Evolutionary conservation across 2,888 invertebrate genomes (phyloP), one percentile per base, ranked within the genome.

Genomic region (Cryptus armator): DNA sequence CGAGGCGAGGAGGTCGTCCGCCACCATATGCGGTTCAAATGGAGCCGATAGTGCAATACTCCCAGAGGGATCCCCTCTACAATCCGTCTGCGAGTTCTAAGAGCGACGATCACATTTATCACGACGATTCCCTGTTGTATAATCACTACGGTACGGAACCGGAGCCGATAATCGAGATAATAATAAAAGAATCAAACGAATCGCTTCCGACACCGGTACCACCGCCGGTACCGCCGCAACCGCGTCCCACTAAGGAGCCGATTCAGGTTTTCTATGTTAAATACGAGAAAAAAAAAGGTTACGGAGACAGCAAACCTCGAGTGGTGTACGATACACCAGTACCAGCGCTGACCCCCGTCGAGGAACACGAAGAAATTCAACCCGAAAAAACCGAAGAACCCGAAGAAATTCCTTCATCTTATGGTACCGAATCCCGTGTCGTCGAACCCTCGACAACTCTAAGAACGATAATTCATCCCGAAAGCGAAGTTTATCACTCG

Each of bases 261-360:
- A 97, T 98, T 53, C 98, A 98, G 90, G 98, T 98, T 0, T 98
- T 97, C 92, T 98, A 98, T 91, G 98, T 98, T 0, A 98, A 98
- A 93, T 98, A 98, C 92, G 97, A 97, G 92, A 94, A 94, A 83
- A 98, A 98, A 92, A 97, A 98, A 90, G 97, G 96, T 1, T 94
- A 96, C 88, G 96, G 97, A 14, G 95, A 96, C 87, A 95, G 96
- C 0, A 96, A 96, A 88, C 95, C 96, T 68, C 96, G 97, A 87
- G 95, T 98, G 12, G 95, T 97, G 74, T 96, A 98, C 91, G 98
- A 98, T 84, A 95, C 96, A 86, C 98, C 98, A 0, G 95, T 98
- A 29, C 97, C 97, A 9, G 97, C 98, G 7, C 94, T 98, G 29
- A 96, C 97, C 48, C 97, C 97, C 1, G 95, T 96, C 5, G 95